Evolutionary conservation across 2,113 vertebrate genomes (phyloP), one percentile per base, ranked within the genome.

Genomic region (Plotosus lineatus): DNA sequence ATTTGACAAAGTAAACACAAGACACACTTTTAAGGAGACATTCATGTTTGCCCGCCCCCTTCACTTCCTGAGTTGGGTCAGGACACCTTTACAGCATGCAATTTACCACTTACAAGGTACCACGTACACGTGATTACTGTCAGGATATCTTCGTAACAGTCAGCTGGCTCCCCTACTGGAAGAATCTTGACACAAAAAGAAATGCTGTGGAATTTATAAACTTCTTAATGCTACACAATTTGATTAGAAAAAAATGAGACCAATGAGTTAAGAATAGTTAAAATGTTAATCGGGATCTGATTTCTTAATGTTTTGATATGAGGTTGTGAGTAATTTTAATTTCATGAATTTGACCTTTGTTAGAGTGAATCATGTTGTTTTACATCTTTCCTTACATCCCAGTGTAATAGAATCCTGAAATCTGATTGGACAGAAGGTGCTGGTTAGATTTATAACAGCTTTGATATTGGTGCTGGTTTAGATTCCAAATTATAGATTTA

Each of bases 131-230:
- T 3, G 12, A 19, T 33, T 61, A 61, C 58, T 15, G 28, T 33
- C 6, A 58, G 56, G 15, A 63, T 63, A 9, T 21, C 15, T 66
- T 40, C 63, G 17, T 3, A 14, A 42, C 7, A 68, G 23, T 55
- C 46, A 53, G 4, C 6, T 55, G 46, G 77, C 77, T 69, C 77
- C 77, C 48, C 48, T 53, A 14, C 31, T 53, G 77, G 23, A 31
- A 40, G 60, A 78, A 40, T 28, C 1, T 12, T 17, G 48, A n/a
- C 40, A 53, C 61, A 66, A 38, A 66, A 38, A 36, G 21, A 40
- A 31, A 31, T 44, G 36, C 26, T 36, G 5, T 2, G 11, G 8
- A 48, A 28, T 23, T 63, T 28, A 21, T 21, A n/a, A 10, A 12
- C 21, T 40, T 63, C 17, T 33, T 36, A 38, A 40, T 19, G 21